These are phyloP conservation scores for Crocallis elinguaria DNA, from an alignment of 2,888 invertebrate species.

Conservation along the genomic window DNA sequence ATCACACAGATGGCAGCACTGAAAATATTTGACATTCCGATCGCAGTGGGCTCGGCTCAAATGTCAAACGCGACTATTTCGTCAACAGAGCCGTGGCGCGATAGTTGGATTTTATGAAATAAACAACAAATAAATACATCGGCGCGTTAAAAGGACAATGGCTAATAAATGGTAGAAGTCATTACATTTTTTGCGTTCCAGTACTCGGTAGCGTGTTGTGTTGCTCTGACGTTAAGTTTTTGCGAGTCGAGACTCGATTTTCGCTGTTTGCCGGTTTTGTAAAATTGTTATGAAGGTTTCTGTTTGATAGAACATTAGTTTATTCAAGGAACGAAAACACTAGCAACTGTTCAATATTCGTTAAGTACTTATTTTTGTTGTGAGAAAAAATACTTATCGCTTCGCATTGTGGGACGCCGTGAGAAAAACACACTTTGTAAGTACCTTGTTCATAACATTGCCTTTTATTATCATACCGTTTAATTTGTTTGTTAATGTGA, in stretches of 20 bases:
- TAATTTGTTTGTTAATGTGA: slow-evolving; percentile 1
- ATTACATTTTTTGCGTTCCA: slow-evolving; percentile 64
- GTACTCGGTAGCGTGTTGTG: slow-evolving; percentile 63
- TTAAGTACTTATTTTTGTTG: slow-evolving; percentile 38
- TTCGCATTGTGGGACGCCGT: slow-evolving; percentile 62
- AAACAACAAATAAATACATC: slow-evolving; percentile 77
- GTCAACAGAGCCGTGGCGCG: slow-evolving; percentile 84
- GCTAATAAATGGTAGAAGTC: slow-evolving; percentile 69
- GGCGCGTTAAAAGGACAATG: slow-evolving; percentile 75
- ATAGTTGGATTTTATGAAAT: slow-evolving; percentile 81
- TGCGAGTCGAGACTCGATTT: slow-evolving; percentile 74
- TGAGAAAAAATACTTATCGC: slow-evolving; percentile 54
- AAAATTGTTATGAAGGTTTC: slow-evolving; percentile 73
- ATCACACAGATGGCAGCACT: slow-evolving; percentile 86
- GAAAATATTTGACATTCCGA: slow-evolving; percentile 88
- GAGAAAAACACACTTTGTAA: slow-evolving; percentile 66
- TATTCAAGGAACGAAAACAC: slow-evolving; percentile 23
- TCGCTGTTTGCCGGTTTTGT: slow-evolving; percentile 77
- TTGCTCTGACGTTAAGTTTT: slow-evolving; percentile 60
- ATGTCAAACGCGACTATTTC: slow-evolving; percentile 88
- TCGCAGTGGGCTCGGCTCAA: slow-evolving; percentile 88
- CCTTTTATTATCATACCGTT: not conserved
- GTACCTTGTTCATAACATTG: slow-evolving; percentile 44
- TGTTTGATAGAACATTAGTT: slow-evolving; percentile 52
- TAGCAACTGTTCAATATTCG: slow-evolving; percentile 30